Evolutionary conservation across 2,797 vertebrate genomes (phyloP).

Genomic region (Rhinogobio ventralis): DNA sequence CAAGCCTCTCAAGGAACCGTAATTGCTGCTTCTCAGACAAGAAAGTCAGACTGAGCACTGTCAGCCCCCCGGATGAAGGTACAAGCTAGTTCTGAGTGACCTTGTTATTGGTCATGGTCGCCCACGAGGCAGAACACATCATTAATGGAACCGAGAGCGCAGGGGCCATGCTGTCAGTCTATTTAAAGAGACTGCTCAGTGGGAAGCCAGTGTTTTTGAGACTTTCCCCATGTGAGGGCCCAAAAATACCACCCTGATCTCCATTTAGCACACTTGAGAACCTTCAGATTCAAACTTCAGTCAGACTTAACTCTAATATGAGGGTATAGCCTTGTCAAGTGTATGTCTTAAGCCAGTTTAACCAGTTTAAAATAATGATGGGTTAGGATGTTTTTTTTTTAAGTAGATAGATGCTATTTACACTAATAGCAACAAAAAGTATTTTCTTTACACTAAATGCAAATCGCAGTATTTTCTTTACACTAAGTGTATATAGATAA

Average conservation of each 20-base stretch:
- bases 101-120: conserved; percentile 25
- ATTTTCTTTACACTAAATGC: no score
- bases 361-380: conserved; percentile 24
- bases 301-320: background rate
- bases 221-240: conserved; percentile 30
- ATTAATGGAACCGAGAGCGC: conserved; percentile 17
- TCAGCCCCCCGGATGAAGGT: conserved; percentile 8
- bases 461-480: no score
- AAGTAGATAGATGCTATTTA: background rate
- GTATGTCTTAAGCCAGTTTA: conserved; percentile 3
- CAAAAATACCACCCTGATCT: conserved; percentile 37
- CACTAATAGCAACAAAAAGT: background rate
- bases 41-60: conserved; percentile 17
- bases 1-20: conserved; percentile 10
- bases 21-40: conserved; percentile 30
- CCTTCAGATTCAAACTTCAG: conserved; percentile 12
- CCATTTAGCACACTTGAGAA: background rate
- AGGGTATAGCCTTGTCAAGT: background rate
- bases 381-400: background rate
- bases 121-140: conserved; percentile 29
- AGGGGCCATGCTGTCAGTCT: conserved; percentile 38
- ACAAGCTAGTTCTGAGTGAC: conserved; percentile 16
- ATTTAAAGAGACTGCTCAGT: conserved; percentile 43
- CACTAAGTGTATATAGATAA: no score
- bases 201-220: conserved; percentile 32